Percentiles rank a stretch among this genome's conserved stretches.
These are phyloP conservation scores for Enteromius viviparus DNA, from an alignment of 2,797 vertebrate genomes.

Conservation along the genomic window DNA sequence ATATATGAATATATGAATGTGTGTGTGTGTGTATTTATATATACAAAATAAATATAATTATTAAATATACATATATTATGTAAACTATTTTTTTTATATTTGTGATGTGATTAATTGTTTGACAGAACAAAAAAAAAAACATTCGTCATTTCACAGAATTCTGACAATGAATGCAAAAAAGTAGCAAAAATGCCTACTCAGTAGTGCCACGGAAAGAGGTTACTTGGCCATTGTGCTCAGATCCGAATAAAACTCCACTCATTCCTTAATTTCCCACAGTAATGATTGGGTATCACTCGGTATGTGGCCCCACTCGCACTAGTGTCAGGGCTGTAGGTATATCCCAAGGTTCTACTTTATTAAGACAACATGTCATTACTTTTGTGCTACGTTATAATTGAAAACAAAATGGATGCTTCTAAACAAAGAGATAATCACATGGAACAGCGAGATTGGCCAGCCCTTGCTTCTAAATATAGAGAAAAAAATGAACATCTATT, in stretches of 20 bases:
- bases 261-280: slow-evolving; percentile 52
- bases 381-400: slow-evolving; percentile 72
- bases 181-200: slow-evolving; percentile 22
- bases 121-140: background rate
- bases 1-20: too few species aligned
- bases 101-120: too few species aligned
- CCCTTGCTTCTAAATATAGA: slow-evolving; percentile 53
- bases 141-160: background rate
- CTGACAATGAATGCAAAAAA: background rate
- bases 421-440: slow-evolving; percentile 74
- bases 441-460: slow-evolving; percentile 65
- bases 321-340: slow-evolving; percentile 33
- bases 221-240: slow-evolving; percentile 17
- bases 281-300: slow-evolving; percentile 52
- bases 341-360: slow-evolving; percentile 50
- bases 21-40: too few species aligned
- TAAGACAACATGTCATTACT: slow-evolving; percentile 70
- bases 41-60: too few species aligned
- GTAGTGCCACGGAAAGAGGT: slow-evolving; percentile 34
- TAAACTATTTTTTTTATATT: too few species aligned
- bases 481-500: slow-evolving; percentile 10
- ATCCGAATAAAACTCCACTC: slow-evolving; percentile 41
- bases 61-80: too few species aligned
- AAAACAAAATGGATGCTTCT: slow-evolving; percentile 77
- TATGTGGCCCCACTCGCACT: slow-evolving; percentile 33